Percentiles rank a stretch among this genome's conserved stretches.
These are phyloP conservation scores for Gasteruption jaculator DNA, from an alignment of 2,888 invertebrate species.

Conservation along the genomic window DNA sequence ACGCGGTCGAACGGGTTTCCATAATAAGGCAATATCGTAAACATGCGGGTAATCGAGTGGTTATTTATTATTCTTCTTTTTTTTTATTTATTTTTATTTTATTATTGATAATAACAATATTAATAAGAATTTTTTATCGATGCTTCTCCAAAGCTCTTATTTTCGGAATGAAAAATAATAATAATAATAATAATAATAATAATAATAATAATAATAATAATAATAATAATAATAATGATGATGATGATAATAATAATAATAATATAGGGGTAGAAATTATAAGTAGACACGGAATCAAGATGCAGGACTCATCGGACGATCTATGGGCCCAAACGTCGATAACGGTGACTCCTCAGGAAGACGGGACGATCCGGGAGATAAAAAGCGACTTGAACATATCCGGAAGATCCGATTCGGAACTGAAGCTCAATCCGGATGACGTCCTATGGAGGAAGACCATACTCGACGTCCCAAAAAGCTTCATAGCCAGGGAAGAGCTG, in stretches of 20 bases:
- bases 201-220: not conserved
- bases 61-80: no score
- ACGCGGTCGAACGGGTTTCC: no score
- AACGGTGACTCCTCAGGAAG: constrained; percentile 33
- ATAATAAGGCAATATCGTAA: no score
- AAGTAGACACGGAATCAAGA: not conserved
- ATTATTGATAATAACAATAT: no score
- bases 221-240: no score
- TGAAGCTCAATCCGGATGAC: constrained; percentile 23
- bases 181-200: not conserved
- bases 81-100: no score
- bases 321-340: constrained; percentile 33
- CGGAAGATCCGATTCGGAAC: constrained; percentile 14
- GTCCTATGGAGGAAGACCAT: constrained; percentile 24
- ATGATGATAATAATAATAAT: not conserved
- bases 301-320: no score
- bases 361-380: constrained; percentile 31
- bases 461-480: constrained; percentile 17
- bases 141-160: no score
- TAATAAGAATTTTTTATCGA: no score
- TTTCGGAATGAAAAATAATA: no score
- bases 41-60: no score
- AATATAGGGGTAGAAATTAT: not conserved
- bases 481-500: constrained; percentile 24
- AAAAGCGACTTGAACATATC: constrained; percentile 22